Evolutionary conservation across 2,113 vertebrate species (phyloP).

Genomic region (Synchiropus splendidus): DNA sequence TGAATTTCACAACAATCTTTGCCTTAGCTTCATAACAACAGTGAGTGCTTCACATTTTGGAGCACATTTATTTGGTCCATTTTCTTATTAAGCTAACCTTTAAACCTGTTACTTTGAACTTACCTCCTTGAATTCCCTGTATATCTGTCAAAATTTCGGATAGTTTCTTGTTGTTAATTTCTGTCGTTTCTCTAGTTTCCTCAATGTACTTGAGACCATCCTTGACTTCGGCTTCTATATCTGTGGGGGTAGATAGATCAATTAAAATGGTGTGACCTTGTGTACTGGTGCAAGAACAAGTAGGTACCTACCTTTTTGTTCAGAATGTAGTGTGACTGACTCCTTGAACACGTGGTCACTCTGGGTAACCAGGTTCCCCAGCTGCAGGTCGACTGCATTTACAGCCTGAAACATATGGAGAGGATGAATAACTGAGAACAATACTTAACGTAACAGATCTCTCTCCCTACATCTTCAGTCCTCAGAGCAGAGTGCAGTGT

Average conservation of each 20-base stretch:
- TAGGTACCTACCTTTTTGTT: slow-evolving; percentile 50
- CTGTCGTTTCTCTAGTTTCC: slow-evolving; percentile 70
- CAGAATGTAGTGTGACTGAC: slow-evolving; percentile 69
- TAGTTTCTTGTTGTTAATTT: slow-evolving; percentile 58
- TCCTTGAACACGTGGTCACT: slow-evolving; percentile 70
- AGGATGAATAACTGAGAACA: not conserved
- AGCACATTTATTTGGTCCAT: too few relatives aligned
- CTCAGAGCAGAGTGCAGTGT: slow-evolving; percentile 74
- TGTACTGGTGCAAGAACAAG: not conserved
- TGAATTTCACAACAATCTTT: too few relatives aligned
- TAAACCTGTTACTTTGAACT: too few relatives aligned
- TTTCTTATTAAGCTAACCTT: too few relatives aligned
- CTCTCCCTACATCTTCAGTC: slow-evolving; percentile 74
- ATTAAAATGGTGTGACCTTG: too few relatives aligned
- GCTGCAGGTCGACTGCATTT: slow-evolving; percentile 73
- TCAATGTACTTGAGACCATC: slow-evolving; percentile 72
- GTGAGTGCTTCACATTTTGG: too few relatives aligned
- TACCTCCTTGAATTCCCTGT: slow-evolving; percentile 71
- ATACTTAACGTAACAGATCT: not conserved
- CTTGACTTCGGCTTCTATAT: slow-evolving; percentile 45
- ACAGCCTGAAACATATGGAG: slow-evolving; percentile 65
- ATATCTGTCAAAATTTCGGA: slow-evolving; percentile 61
- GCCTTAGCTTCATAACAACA: too few relatives aligned
- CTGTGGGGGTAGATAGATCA: slow-evolving; percentile 47
- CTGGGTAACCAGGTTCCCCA: slow-evolving; percentile 69